These are phyloP conservation scores for Fopius arisanus DNA, from an alignment of 1,140 invertebrate genomes.

Conservation along the genomic window DNA sequence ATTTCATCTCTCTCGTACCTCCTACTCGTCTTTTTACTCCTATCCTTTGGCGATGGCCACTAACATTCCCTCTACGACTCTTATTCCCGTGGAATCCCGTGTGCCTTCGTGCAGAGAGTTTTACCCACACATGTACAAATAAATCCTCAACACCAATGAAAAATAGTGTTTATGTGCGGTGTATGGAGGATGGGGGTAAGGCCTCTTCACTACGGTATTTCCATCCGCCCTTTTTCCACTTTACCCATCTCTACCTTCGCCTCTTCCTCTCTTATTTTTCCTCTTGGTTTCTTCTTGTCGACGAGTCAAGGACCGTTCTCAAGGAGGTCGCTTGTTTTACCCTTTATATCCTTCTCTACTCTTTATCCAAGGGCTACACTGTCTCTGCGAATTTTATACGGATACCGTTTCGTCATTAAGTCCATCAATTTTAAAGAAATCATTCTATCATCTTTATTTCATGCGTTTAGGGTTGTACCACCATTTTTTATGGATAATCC, in stretches of 20 bases:
- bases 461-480: too few species aligned
- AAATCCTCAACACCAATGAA: neutral
- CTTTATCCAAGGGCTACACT: neutral
- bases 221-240: slow-evolving; percentile 29
- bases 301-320: slow-evolving; percentile 66
- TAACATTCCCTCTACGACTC: slow-evolving; percentile 29
- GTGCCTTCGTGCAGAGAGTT: slow-evolving; percentile 21
- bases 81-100: slow-evolving; percentile 23
- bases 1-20: slow-evolving; percentile 15
- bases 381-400: neutral
- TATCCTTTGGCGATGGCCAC: slow-evolving; percentile 25
- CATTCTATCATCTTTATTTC: too few species aligned
- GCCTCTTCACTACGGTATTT: slow-evolving; percentile 18
- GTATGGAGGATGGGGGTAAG: neutral
- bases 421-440: too few species aligned
- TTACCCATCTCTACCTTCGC: slow-evolving; percentile 40
- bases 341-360: slow-evolving; percentile 16
- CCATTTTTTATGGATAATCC: too few species aligned
- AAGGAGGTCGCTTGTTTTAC: slow-evolving; percentile 62
- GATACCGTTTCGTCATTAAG: neutral
- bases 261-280: slow-evolving; percentile 38
- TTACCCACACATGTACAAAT: neutral
- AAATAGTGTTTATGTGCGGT: neutral
- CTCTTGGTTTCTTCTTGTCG: slow-evolving; percentile 38
- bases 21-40: slow-evolving; percentile 14